Conservation (phyloP, 2,113 vertebrate genomes). For the Corythaixoides concolor region DNA sequence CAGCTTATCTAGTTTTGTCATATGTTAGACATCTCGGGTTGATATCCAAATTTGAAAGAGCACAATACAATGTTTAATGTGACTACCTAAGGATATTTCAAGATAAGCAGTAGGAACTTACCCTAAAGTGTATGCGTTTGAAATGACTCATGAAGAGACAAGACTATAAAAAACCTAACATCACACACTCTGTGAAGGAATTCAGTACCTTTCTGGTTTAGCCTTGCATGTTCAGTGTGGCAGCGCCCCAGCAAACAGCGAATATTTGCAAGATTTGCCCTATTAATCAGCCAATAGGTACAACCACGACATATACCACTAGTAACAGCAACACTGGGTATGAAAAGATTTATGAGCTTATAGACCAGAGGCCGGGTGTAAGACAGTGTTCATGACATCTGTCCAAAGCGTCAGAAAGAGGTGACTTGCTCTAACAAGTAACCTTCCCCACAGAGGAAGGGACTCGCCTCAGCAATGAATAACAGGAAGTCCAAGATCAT, state of each 20-base stretch:
- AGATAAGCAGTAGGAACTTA: constrained; percentile 16
- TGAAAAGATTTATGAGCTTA: not conserved
- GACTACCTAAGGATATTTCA: constrained; percentile 34
- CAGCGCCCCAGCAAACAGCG: not conserved
- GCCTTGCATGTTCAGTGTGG: not conserved
- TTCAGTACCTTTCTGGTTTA: not conserved
- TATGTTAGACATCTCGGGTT: not conserved
- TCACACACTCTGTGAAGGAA: not conserved
- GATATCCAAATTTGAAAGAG: not conserved
- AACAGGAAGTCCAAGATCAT: not conserved
- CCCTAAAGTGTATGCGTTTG: not conserved
- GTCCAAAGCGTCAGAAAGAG: not conserved
- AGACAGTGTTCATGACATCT: not conserved
- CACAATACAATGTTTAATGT: not conserved
- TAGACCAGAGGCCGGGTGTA: not conserved
- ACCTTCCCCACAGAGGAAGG: not conserved
- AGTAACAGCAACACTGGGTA: not conserved
- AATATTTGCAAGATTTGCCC: not conserved
- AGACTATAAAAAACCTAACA: not conserved
- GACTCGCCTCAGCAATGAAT: not conserved
- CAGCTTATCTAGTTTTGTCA: not conserved
- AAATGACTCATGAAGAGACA: not conserved
- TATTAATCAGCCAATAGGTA: not conserved
- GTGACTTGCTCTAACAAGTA: not conserved
- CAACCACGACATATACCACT: not conserved